These are phyloP conservation scores for Carollia perspicillata DNA, from an alignment of 2,113 vertebrate species.

Conservation along the genomic window DNA sequence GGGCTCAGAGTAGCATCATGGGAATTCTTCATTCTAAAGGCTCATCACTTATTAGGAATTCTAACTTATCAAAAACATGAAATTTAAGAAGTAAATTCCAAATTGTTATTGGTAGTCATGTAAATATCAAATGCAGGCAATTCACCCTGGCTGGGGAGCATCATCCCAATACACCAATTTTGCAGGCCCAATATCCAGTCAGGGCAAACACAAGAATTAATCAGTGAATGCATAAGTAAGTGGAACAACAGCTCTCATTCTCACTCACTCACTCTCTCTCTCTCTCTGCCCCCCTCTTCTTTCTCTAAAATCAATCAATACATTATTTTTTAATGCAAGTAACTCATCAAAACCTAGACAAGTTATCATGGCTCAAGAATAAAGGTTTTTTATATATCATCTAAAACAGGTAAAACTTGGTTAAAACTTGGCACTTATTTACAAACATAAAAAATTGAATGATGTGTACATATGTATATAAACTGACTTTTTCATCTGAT, in stretches of 20 bases:
- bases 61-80: neutral
- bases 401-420: constrained; percentile 1
- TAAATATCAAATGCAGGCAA: neutral
- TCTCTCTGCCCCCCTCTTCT: too few species aligned
- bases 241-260: too few species aligned
- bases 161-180: too few species aligned
- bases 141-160: too few species aligned
- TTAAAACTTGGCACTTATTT: neutral
- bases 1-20: neutral
- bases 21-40: constrained; percentile 35
- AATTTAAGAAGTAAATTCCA: neutral
- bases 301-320: too few species aligned
- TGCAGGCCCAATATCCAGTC: too few species aligned
- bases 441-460: neutral
- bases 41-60: neutral
- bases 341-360: constrained; percentile 20
- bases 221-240: too few species aligned
- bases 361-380: neutral
- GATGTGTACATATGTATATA: neutral
- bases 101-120: neutral
- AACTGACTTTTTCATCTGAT: constrained; percentile 33
- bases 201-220: too few species aligned
- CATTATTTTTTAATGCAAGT: neutral
- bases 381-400: constrained; percentile 19
- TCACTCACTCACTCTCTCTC: too few species aligned